Evolutionary conservation across 2,113 vertebrate genomes (phyloP), one percentile per base, ranked within the genome.

Genomic region (Manacus vitellinus): DNA sequence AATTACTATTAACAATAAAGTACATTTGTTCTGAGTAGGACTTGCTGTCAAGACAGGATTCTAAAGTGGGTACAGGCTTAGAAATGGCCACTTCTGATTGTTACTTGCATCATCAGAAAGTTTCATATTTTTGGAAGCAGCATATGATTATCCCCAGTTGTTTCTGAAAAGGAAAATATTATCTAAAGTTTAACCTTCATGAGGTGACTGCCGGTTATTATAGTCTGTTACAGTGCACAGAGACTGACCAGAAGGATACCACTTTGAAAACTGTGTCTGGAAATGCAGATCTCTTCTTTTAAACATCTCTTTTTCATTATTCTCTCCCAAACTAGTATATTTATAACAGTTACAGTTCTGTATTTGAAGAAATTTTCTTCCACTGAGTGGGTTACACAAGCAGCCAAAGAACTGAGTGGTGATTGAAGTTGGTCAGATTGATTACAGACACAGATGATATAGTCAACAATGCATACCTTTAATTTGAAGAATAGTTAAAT

Each of bases 1-100:
- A 94, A 94, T 96, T 93, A 75, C 74, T 92, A 76, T 94, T 97
- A 97, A 95, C 78, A 93, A 89, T 85, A 44, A 85, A 78, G 91
- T 87, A 51, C 35, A n/a, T 95, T 95, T 93, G 68, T 92, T 93
- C 82, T 74, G 55, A 20, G 43, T 73, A 82, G 81, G 41, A 75
- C 56, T 90, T 91, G 37, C 92, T 91, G 71, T 88, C 68, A 68
- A 28, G 79, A 37, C 43, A 80, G 27, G 25, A 65, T 91, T 92
- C 44, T 19, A 33, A 77, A 88, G 14, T 56, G 52, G 39, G 18
- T 47, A 54, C 21, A 72, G 39, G 27, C 30, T 81, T 80, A 63
- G 61, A 63, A 80, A 33, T 33, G 55, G 35, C 22, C 8, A 6
- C 6, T 77, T 62, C 27, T 88, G 88, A 28, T 56, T 31, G n/a